phyloP scores from a whole-genome alignment of 2,113 vertebrate species.

The Donacobius atricapilla region DNA sequence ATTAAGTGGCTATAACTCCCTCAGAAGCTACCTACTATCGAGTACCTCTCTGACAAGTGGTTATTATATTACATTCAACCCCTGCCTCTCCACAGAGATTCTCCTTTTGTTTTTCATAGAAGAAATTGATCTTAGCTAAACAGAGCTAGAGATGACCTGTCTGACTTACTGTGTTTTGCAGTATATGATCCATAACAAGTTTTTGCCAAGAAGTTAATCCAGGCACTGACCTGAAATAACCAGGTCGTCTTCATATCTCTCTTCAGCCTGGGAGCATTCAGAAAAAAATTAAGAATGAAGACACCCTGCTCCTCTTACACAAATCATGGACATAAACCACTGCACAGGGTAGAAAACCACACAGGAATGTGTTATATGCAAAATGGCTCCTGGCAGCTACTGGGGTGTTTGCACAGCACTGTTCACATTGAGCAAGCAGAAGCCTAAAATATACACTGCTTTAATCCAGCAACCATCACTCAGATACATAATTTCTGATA shows the following conservation, averaged over 20 bases:
- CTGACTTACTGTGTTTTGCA: neutral
- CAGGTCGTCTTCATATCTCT: neutral
- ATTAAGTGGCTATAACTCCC: neutral
- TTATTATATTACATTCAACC: neutral
- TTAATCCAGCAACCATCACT: neutral
- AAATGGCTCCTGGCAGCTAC: neutral
- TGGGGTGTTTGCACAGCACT: neutral
- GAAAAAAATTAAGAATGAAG: neutral
- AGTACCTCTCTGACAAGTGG: neutral
- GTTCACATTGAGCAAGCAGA: neutral
- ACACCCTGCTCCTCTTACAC: neutral
- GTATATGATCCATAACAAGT: neutral
- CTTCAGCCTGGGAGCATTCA: neutral
- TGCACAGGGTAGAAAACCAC: neutral
- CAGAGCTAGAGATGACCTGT: neutral
- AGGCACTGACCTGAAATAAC: conserved; percentile 6
- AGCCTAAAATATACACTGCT: neutral
- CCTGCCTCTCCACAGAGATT: neutral
- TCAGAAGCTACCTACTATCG: neutral
- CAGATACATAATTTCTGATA: neutral
- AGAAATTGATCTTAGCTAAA: neutral
- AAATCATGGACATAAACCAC: neutral
- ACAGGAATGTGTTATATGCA: neutral
- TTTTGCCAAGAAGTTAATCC: neutral
- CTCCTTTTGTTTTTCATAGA: neutral